phyloP scores from a whole-genome alignment of 2,888 invertebrate species.

The Drosophila meridiana region DNA sequence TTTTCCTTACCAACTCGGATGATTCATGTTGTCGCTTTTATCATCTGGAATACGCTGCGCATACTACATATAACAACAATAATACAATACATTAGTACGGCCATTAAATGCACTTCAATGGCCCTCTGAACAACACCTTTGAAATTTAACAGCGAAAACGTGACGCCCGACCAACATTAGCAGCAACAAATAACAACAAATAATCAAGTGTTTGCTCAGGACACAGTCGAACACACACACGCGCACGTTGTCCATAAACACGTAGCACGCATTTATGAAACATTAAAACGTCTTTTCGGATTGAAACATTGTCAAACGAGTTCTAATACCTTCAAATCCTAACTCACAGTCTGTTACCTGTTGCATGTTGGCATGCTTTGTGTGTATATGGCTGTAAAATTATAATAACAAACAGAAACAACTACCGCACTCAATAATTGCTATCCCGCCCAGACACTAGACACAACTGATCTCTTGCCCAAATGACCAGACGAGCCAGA shows the following conservation, averaged over 20 bases:
- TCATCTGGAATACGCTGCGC: not conserved
- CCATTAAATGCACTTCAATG: conserved; percentile 27
- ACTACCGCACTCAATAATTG: conserved; percentile 41
- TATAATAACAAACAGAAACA: conserved; percentile 34
- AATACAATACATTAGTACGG: conserved; percentile 11
- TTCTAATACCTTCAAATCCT: not conserved
- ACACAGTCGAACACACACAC: conserved; percentile 14
- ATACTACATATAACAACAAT: not conserved
- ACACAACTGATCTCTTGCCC: conserved; percentile 3
- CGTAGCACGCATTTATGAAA: conserved; percentile 60
- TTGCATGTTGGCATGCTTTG: conserved; percentile 15
- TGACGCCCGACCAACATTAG: conserved; percentile 12
- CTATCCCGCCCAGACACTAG: conserved; percentile 19
- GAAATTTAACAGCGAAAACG: conserved; percentile 28
- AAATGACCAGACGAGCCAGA: conserved; percentile 13
- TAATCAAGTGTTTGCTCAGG: conserved; percentile 20
- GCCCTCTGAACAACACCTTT: conserved; percentile 20
- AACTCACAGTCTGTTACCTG: conserved; percentile 11
- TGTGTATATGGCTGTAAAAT: conserved; percentile 49
- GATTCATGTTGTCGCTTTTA: not conserved
- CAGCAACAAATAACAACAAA: conserved; percentile 18
- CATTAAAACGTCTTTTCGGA: conserved; percentile 53
- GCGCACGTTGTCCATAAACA: conserved; percentile 43
- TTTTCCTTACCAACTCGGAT: not conserved
- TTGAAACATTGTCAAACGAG: conserved; percentile 33